Evolutionary conservation across 2,888 invertebrate genomes (phyloP), one percentile per base, ranked within the genome.

Genomic region (Dicycla oo): DNA sequence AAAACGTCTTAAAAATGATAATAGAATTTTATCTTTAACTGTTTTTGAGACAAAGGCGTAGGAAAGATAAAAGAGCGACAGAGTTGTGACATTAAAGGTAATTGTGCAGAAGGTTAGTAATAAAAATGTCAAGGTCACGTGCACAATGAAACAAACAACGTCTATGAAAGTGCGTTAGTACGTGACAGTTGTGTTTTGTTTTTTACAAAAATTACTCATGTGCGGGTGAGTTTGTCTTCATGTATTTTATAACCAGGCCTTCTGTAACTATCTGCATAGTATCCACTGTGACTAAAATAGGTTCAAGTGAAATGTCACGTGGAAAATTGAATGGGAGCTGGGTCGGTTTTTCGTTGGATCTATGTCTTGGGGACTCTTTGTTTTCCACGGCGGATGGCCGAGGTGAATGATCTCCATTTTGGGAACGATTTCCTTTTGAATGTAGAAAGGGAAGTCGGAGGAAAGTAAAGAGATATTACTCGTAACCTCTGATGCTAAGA

Each of bases 271-370:
- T 43, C 30, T 58, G 23, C 45, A 8, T 30, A 23, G 51, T 60
- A 47, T n/a, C 51, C 80, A 64, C 63, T 65, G 74, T 69, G 40
- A 43, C 75, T 67, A 67, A 80, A 81, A 87, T 83, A 87, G 78
- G 78, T 80, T 82, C 67, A 80, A 82, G 79, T 75, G 71, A 71
- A 84, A 83, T 82, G 85, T 84, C 80, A 75, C 81, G 75, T 57
- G 67, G 78, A 75, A 86, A 87, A 88, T 88, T 88, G 83, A 86
- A 88, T 86, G 82, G 87, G 83, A 86, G 85, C 86, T 81, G 83
- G 82, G 82, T 81, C 82, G 81, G 78, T 71, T 73, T 84, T 86
- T 84, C 82, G 77, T 78, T 68, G 74, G 53, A 75, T 78, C 78
- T 82, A 81, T 84, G 83, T 80, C 75, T 78, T 75, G 67, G 51